Evolutionary conservation across 2,888 invertebrate genomes (phyloP).

Genomic region (Eupithecia subumbrata): DNA sequence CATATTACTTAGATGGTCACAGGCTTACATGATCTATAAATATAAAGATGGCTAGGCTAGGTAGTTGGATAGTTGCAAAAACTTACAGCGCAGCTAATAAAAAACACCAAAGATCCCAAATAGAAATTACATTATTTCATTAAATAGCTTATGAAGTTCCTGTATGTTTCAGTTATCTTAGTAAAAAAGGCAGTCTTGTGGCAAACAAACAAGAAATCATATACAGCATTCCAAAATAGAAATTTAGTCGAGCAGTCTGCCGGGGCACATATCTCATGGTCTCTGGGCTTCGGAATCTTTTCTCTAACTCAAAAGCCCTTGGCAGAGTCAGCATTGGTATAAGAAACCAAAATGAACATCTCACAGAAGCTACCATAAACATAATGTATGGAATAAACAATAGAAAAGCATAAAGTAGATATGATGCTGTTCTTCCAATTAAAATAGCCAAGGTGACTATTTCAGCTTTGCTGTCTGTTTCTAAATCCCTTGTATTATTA

Average conservation of each 20-base stretch:
- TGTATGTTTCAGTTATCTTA: constrained; percentile 49
- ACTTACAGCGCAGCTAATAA: not conserved
- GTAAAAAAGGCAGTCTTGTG: constrained; percentile 85
- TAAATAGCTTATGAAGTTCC: not conserved
- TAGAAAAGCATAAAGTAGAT: constrained; percentile 94
- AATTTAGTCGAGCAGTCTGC: constrained; percentile 94
- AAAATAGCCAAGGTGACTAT: constrained; percentile 98
- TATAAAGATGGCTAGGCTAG: not conserved
- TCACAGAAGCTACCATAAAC: constrained; percentile 92
- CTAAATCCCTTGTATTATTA: constrained; percentile 96
- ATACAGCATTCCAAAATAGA: constrained; percentile 95
- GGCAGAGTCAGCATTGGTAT: constrained; percentile 94
- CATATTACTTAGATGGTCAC: not conserved
- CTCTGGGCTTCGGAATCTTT: constrained; percentile 91
- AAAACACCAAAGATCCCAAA: not conserved
- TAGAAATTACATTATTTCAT: not conserved
- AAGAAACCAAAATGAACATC: constrained; percentile 94
- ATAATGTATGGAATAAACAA: constrained; percentile 96
- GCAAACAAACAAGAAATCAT: constrained; percentile 92
- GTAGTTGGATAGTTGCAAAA: not conserved
- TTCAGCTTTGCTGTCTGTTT: constrained; percentile 93
- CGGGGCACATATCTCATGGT: constrained; percentile 93
- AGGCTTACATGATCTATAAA: not conserved
- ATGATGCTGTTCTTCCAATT: constrained; percentile 95
- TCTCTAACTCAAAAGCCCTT: constrained; percentile 95